phyloP scores from a whole-genome alignment of 2,888 invertebrate species.

The Hoplodrina ambigua region DNA sequence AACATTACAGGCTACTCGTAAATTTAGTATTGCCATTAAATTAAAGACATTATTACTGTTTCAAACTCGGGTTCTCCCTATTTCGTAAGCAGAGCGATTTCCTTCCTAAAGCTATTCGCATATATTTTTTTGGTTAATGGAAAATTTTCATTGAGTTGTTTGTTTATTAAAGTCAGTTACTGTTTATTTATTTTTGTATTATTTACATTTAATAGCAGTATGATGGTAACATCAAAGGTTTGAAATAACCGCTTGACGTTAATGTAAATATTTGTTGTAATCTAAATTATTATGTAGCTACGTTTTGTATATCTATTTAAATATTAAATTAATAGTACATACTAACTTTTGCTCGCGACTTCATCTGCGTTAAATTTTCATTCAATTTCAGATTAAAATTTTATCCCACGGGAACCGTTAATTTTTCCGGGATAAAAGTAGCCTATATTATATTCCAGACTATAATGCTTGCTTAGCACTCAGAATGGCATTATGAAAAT shows the following conservation, averaged over 20 bases:
- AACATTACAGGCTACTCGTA: conserved; percentile 13
- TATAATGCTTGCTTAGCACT: too few species aligned
- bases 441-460: too few species aligned
- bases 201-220: not conserved
- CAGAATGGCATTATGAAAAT: too few species aligned
- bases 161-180: conserved; percentile 6
- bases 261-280: not conserved
- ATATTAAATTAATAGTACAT: not conserved
- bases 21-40: conserved; percentile 28
- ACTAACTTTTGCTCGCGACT: too few species aligned
- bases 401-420: too few species aligned
- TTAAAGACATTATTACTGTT: conserved; percentile 46
- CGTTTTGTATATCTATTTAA: not conserved
- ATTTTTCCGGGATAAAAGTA: too few species aligned
- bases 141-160: conserved; percentile 8
- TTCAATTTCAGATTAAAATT: too few species aligned
- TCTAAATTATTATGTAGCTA: not conserved
- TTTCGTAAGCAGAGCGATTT: conserved; percentile 31
- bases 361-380: too few species aligned
- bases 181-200: conserved; percentile 1
- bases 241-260: not conserved
- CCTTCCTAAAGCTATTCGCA: conserved; percentile 35
- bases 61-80: conserved; percentile 26
- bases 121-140: conserved; percentile 33
- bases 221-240: conserved; percentile 1